A percentile compares a stretch with the other conserved stretches of the same genome.
These are phyloP conservation scores for Agrilus cyanescens DNA, from an alignment of 2,888 invertebrate genomes.

Conservation along the genomic window DNA sequence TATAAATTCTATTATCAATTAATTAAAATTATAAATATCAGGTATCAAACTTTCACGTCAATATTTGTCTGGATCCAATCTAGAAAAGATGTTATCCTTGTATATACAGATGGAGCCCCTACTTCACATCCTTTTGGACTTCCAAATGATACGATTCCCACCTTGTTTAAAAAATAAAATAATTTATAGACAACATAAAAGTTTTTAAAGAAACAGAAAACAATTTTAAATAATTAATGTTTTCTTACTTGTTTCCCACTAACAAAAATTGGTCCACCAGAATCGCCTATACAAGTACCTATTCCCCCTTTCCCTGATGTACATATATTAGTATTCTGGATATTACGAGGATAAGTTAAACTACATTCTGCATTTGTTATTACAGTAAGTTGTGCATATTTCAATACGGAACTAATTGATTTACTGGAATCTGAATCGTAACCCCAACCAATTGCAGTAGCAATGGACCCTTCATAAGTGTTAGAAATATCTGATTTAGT, in stretches of 20 bases:
- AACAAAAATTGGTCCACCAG: conserved; percentile 18
- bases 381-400: conserved; percentile 33
- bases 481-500: conserved; percentile 5
- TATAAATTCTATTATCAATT: too few relatives aligned
- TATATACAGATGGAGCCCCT: too few relatives aligned
- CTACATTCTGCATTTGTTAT: conserved; percentile 24
- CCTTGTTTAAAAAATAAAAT: conserved; percentile 4
- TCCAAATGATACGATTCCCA: too few relatives aligned
- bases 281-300: conserved; percentile 41
- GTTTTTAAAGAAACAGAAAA: conserved; percentile 15
- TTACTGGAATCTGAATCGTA: conserved; percentile 24
- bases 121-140: too few relatives aligned
- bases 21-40: too few relatives aligned
- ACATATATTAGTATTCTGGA: conserved; percentile 36
- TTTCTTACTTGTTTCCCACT: neutral
- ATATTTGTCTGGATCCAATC: too few relatives aligned
- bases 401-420: conserved; percentile 32
- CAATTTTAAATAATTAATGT: conserved; percentile 26
- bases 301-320: conserved; percentile 33
- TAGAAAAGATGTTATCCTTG: too few relatives aligned
- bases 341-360: conserved; percentile 13
- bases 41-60: too few relatives aligned
- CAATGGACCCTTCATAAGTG: conserved; percentile 30
- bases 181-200: conserved; percentile 4
- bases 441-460: conserved; percentile 40